Evolutionary conservation across 2,113 vertebrate genomes (phyloP), one percentile per base, ranked within the genome.

Genomic region (western clawed frog (Xenopus tropicalis)): DNA sequence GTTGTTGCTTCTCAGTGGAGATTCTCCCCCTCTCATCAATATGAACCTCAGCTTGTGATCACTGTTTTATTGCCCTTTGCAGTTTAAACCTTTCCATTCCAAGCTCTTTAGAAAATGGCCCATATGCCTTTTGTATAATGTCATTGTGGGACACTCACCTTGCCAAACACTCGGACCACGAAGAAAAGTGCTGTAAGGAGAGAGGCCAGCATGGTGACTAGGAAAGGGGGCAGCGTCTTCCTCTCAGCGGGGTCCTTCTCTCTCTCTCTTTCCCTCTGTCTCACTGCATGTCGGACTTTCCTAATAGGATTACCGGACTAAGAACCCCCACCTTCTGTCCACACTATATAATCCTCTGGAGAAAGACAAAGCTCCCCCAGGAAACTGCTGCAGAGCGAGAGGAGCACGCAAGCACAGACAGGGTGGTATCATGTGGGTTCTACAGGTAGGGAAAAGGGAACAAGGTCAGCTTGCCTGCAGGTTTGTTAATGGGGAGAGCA

Each of bases 161-260:
- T 88, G 4, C 90, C 87, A 56, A 90, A 82, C 0, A 82, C 88
- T 78, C 81, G 85, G 75, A 93, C 91, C 83, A 92, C 80, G 4
- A 95, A 84, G 59, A 92, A 93, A 78, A 94, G 89, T 0, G 91
- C 91, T 21, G 92, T 94, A 81, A 95, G 85, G 87, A 95, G 87
- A 24, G 93, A 90, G 3, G 86, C 87, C 88, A 95, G 85, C 94
- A 96, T 96, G 85, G 79, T 78, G 17, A 13, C 54, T 17, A 54
- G 56, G 13, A 46, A 14, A 57, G 56, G 24, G 14, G 23, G 23
- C 42, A 61, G 68, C 21, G 19, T 61, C 37, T 61, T 19, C n/a
- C 20, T 66, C 57, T 23, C 43, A 43, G 12, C 16, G 10, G 22
- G 12, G 22, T 11, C 54, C 43, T 48, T 23, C 21, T 43, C 65